Percentiles rank a stretch among this genome's conserved stretches.
Conservation (phyloP, 2,113 vertebrate genomes). For the Apodemus speciosus region DNA sequence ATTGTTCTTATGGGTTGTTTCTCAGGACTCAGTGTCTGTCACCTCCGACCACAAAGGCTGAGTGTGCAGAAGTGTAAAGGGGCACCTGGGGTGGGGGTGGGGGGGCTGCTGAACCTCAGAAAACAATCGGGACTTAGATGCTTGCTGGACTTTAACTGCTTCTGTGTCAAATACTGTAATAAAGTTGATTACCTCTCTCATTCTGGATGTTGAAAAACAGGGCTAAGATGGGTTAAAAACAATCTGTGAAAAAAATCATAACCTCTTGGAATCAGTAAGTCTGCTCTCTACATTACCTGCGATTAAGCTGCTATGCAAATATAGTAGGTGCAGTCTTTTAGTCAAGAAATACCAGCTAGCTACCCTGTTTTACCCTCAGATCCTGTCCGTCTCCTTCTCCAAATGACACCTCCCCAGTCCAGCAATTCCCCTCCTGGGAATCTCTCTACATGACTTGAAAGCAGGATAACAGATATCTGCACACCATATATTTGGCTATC, state of each 20-base stretch:
- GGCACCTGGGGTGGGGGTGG: background rate
- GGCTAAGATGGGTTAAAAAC: background rate
- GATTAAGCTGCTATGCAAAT: background rate
- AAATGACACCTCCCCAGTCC: background rate
- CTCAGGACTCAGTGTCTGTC: background rate
- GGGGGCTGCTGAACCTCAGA: background rate
- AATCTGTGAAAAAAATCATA: background rate
- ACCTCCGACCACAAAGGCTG: background rate
- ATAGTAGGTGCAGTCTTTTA: background rate
- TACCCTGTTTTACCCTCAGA: background rate
- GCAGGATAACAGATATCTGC: background rate
- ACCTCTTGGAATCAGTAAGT: background rate
- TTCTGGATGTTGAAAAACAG: background rate
- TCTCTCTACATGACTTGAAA: background rate
- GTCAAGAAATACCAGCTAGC: background rate
- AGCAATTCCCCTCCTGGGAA: no score
- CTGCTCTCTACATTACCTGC: background rate
- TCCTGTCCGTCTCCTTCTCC: background rate
- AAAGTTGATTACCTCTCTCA: background rate
- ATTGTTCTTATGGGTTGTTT: background rate
- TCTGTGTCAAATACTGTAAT: background rate
- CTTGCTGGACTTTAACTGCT: background rate
- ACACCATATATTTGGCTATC: background rate
- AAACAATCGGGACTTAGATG: background rate
- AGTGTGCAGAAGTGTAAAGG: background rate